Base-by-base conservation (phyloP, 2,888 invertebrate genomes). In the Myathropa florea region DNA sequence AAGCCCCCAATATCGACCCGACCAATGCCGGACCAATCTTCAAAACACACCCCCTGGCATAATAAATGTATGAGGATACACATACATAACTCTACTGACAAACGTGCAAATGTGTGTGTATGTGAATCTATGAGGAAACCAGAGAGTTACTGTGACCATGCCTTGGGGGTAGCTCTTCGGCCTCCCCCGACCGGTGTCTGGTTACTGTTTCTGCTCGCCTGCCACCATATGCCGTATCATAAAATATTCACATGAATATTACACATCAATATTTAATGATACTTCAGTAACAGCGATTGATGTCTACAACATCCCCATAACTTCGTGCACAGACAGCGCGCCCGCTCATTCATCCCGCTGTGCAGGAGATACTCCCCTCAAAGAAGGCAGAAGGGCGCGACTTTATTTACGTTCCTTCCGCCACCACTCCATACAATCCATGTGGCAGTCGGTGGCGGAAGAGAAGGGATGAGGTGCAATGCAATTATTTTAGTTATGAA, bases 221-320 rank as follows among this genome's bases (percentile, higher is more conserved):
- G 18, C 64, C 67, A 79, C 83, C 87, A 87, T 79, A 83, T 87
- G 87, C 59, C 68, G 80, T 83, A 33, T 77, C 82, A 87, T 87
- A 68, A 83, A 87, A 83, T 80, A 87, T 87, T 87, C 87, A 87
- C 87, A 87, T 80, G 79, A 83, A 87, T 83, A 83, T 87, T 80
- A 55, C 72, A 72, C 83, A 83, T 87, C 79, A 87, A 87, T 87
- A 75, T 86, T 86, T 86, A 78, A 86, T 83, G 78, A 83, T 81
- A 81, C 82, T 85, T 82, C 77, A 77, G 85, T 70, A 53, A 64
- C 53, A 73, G 57, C 65, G 55, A 70, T 63, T 23, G 33, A 53
- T 67, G 65, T 70, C 23, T 24, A 72, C 61, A 75, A 84, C 80
- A 75, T 79, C 83, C 68, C 79, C 36, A 68, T 79, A 63, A 59